Base-by-base conservation (phyloP, 2,888 invertebrate genomes). In the Patella pellucida region DNA sequence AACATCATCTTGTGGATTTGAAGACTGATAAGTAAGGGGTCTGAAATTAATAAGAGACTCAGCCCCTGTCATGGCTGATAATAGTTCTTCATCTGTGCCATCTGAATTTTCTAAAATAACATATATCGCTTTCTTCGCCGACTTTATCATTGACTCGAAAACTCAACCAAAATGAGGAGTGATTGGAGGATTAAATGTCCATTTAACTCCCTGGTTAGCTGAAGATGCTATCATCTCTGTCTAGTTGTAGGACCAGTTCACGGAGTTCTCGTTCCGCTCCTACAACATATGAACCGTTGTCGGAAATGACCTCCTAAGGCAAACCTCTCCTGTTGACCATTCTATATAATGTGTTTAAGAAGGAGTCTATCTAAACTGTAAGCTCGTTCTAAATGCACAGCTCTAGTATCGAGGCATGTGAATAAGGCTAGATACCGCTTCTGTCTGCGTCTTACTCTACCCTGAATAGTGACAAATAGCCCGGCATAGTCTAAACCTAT, bases 241-340 rank as follows among this genome's bases (percentile, higher is more conserved):
- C 71, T 56, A 76, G 31, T 76, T 41, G 51, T 54, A 15, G 69
- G 19, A 52, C 52, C 15, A 11, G 76, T 27, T 23, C 77, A 77
- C 27, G 70, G 15, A 75, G 68, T 52, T 79, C 79, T 12, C 72
- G 51, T 15, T 75, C 70, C 12, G 78, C 79, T 5, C 78, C 80
- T 14, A 79, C 74, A 73, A 81, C 79, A 72, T 79, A 80, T 41
- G 81, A 79, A 14, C 79, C 78, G 74, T 81, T 79, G 72, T 81
- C 79, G 2, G 76, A 78, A 4, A 72, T 50, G 5, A 81, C 72
- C 15, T 74, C 52, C 19, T 23, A 68, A 69, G 80, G 78, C n/a
- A 76, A 16, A 12, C 80, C 80, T 71, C 80, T 68, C 14, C 79
- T 19, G 72, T 69, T 76, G 5, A 72, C 69, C 71, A 81, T 72